Evolutionary conservation across 2,888 invertebrate species (phyloP), one percentile per base, ranked within the genome.

Genomic region (Sarcophaga subvicina): DNA sequence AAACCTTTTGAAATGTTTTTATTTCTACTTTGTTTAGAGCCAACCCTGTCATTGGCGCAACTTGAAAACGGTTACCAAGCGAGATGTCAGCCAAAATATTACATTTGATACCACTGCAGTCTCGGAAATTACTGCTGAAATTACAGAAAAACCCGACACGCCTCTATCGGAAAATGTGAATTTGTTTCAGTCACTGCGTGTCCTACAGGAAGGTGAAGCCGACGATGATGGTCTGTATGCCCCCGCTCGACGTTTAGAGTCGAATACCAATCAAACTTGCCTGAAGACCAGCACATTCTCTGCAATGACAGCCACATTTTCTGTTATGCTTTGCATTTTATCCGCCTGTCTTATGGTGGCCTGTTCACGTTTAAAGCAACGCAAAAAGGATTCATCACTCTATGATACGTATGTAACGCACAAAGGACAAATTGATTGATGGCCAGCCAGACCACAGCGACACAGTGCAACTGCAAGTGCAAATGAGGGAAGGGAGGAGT

Each of bases 21-120:
- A 4, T 54, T 54, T 54, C 54, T 37, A 14, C 17, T 54, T 12
- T 49, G 2, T 91, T 49, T 94, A 98, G 98, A 97, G 97, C 88
- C 98, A 98, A 93, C 97, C 98, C 0, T 98, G 98, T 91, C 98
- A 98, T 93, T 98, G 98, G 98, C 96, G 98, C 86, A 98, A 98
- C 91, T 96, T 97, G 89, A 98, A 98, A 94, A 96, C 95, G 82
- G 96, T 97, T 54, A 95, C 95, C 45, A 97, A 97, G 90, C 95
- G 98, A 90, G 96, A 97, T 60, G 94, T 96, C 64, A 14, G 17
- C 4, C 54, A 14, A 88, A 92, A 93, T 72, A 91, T 94, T 49
- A 94, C 94, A 47, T 17, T 71, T 22, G 88, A 37, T 2, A 83
- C 88, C 3, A 64, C 86, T 0, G 69, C 88, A n/a, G 76, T 81